These are phyloP conservation scores for Lota lota DNA, from an alignment of 2,113 vertebrate species.

Conservation along the genomic window DNA sequence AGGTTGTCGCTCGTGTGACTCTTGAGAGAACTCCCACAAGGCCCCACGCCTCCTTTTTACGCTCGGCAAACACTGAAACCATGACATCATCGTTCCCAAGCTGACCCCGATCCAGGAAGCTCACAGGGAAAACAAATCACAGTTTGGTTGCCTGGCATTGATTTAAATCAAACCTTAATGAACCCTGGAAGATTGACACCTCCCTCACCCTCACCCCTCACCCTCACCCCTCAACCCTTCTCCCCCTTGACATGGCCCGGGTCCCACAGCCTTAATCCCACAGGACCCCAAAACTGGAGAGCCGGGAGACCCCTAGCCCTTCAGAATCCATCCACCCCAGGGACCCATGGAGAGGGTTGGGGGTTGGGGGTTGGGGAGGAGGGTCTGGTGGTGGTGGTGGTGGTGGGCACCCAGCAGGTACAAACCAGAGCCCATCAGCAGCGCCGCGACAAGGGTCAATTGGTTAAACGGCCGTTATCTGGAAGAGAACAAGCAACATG, in stretches of 20 bases:
- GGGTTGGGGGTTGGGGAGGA: not conserved
- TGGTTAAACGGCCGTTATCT: conserved; percentile 68
- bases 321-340: no score
- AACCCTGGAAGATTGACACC: not conserved
- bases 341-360: no score
- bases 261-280: conserved; percentile 31
- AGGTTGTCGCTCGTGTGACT: no score
- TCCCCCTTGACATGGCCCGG: conserved; percentile 36
- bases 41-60: conserved; percentile 48
- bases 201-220: no score
- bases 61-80: conserved; percentile 59
- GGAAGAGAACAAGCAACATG: conserved; percentile 46
- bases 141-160: conserved; percentile 24
- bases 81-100: conserved; percentile 62
- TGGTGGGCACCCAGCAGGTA: conserved; percentile 19
- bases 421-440: conserved; percentile 37
- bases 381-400: conserved; percentile 13
- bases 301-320: no score
- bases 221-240: conserved; percentile 1
- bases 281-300: no score
- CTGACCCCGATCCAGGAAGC: conserved; percentile 49
- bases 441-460: conserved; percentile 53
- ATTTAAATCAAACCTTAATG: conserved; percentile 62
- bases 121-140: conserved; percentile 58
- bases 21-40: no score